Evolutionary conservation across 2,888 invertebrate species (phyloP).

Genomic region (Fragum sueziense): DNA sequence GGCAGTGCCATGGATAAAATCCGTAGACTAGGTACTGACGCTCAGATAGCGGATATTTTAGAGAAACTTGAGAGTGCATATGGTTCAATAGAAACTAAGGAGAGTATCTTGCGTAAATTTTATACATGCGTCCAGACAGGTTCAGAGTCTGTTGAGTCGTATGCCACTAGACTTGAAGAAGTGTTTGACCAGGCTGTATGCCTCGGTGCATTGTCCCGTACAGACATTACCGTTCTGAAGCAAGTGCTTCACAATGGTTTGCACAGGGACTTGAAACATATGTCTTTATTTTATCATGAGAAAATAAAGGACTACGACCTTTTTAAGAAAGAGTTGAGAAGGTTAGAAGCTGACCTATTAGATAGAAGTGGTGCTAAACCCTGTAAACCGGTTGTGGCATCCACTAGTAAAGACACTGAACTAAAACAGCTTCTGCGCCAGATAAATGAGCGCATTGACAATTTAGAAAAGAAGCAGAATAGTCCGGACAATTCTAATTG

Average conservation of each 20-base stretch:
- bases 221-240: conserved; percentile 4
- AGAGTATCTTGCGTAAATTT: background rate
- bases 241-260: conserved; percentile 14
- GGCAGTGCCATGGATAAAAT: background rate
- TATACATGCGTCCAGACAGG: background rate
- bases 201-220: conserved; percentile 13
- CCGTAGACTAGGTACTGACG: background rate
- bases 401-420: background rate
- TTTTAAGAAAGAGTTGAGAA: conserved; percentile 29
- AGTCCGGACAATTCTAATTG: background rate
- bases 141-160: background rate
- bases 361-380: background rate
- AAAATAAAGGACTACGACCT: conserved; percentile 27
- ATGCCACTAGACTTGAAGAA: background rate
- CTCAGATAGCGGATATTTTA: background rate
- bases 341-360: too few relatives aligned
- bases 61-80: background rate
- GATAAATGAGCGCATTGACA: conserved; percentile 10
- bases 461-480: background rate
- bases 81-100: conserved; percentile 1
- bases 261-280: conserved; percentile 8
- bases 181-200: conserved; percentile 2
- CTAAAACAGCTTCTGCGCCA: conserved; percentile 2
- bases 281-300: conserved; percentile 19
- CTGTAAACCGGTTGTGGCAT: background rate